Conservation (phyloP, 2,888 invertebrate genomes). For the Aquatica leii region DNA sequence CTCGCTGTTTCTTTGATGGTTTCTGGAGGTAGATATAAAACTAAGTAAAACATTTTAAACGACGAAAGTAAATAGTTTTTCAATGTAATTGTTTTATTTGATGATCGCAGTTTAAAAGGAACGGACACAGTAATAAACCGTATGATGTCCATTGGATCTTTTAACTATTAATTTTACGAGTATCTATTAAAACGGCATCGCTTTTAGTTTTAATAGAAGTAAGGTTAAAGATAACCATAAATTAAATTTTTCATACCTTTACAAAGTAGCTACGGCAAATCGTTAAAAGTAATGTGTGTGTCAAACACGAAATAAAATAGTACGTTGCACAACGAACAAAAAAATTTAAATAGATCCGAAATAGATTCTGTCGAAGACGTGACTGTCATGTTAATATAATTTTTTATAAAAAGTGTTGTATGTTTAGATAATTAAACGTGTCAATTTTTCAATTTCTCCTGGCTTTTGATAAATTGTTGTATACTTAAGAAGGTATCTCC, state of each 20-base stretch:
- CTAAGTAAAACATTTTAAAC: conserved; percentile 1
- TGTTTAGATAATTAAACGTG: conserved; percentile 52
- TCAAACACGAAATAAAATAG: conserved; percentile 29
- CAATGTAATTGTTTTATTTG: conserved; percentile 22
- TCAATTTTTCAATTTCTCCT: conserved; percentile 54
- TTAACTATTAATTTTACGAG: conserved; percentile 50
- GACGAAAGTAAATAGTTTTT: not conserved
- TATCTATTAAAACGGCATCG: conserved; percentile 53
- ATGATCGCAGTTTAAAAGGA: conserved; percentile 43
- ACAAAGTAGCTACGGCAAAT: conserved; percentile 45
- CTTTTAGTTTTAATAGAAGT: conserved; percentile 52
- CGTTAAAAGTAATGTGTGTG: conserved; percentile 29
- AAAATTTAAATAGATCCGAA: conserved; percentile 34
- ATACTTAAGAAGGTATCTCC: conserved; percentile 37
- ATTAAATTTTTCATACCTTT: conserved; percentile 53
- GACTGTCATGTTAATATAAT: conserved; percentile 29
- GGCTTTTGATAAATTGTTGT: conserved; percentile 49
- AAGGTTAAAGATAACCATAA: conserved; percentile 50
- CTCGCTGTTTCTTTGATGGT: too few species aligned
- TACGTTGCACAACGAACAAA: not conserved
- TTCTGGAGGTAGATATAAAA: not conserved
- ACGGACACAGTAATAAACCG: conserved; percentile 49
- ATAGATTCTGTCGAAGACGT: conserved; percentile 35
- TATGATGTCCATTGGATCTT: conserved; percentile 51
- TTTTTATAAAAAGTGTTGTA: conserved; percentile 49